phyloP scores from a whole-genome alignment of 37 sponge, comb jelly and placozoan genomes.

The Tethya wilhelma region DNA sequence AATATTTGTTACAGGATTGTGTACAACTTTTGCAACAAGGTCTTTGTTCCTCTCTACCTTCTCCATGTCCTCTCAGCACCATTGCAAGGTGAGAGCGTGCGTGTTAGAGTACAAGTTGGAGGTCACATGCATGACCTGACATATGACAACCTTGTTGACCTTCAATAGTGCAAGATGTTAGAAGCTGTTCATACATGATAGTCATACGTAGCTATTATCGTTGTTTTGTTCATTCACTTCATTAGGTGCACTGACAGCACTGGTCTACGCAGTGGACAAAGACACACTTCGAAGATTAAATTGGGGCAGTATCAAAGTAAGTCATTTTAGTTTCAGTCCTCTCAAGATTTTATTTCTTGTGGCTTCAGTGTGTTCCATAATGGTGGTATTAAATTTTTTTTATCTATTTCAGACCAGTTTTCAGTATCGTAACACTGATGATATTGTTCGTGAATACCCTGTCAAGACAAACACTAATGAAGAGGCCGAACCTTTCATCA shows the following conservation, averaged over 20 bases:
- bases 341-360: background rate
- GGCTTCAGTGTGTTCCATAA: too few species aligned
- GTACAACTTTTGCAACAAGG: background rate
- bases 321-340: background rate
- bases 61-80: conserved; percentile 76
- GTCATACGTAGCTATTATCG: background rate
- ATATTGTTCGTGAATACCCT: conserved; percentile 16
- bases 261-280: conserved; percentile 67
- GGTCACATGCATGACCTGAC: background rate
- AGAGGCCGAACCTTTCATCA: conserved; percentile 22
- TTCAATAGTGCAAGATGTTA: too few species aligned
- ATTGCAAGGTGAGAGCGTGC: conserved; percentile 44
- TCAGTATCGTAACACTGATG: conserved; percentile 37
- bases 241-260: conserved; percentile 67
- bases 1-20: conserved; percentile 23
- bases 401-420: conserved; percentile 24
- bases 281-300: conserved; percentile 50
- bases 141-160: background rate
- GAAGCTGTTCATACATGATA: background rate
- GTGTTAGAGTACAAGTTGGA: background rate
- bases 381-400: too few species aligned
- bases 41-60: conserved; percentile 33
- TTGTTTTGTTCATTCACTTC: too few species aligned
- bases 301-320: conserved; percentile 64
- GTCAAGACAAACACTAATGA: background rate